These are phyloP conservation scores for Atractosteus spatula DNA, from an alignment of 2,113 vertebrate species.

Conservation along the genomic window DNA sequence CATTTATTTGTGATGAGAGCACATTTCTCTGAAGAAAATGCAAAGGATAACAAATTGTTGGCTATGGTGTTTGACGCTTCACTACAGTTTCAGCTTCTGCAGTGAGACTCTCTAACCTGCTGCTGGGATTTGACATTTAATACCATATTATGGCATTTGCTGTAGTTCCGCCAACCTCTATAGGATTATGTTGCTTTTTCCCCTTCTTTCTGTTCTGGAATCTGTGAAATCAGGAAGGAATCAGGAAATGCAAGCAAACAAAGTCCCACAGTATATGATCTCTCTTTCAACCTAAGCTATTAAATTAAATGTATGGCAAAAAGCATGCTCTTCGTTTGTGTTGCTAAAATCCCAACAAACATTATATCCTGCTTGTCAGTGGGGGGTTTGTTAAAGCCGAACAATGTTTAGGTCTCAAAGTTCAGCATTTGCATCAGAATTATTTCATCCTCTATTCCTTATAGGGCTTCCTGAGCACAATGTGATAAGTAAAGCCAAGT, in stretches of 20 bases:
- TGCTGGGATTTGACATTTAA: conserved; percentile 10
- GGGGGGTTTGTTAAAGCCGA: conserved; percentile 30
- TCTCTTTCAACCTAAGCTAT: conserved; percentile 20
- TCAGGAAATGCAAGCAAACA: conserved; percentile 30
- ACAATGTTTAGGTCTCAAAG: conserved; percentile 37
- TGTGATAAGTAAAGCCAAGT: conserved; percentile 78
- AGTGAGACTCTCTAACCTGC: conserved; percentile 8
- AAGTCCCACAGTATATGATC: conserved; percentile 32
- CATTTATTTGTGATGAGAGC: neutral
- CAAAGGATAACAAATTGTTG: neutral
- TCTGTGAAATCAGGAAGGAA: conserved; percentile 30
- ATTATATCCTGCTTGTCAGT: conserved; percentile 26
- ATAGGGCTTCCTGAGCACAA: conserved; percentile 67
- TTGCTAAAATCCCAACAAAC: conserved; percentile 33
- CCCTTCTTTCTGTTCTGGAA: conserved; percentile 7
- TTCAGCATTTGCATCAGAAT: conserved; percentile 39
- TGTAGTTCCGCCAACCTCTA: conserved; percentile 21
- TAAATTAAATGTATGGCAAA: conserved; percentile 24
- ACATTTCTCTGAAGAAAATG: neutral
- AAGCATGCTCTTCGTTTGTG: conserved; percentile 24
- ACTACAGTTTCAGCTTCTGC: neutral
- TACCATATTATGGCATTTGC: conserved; percentile 15
- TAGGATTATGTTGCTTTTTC: conserved; percentile 26
- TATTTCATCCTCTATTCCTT: conserved; percentile 61
- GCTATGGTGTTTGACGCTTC: neutral